Evolutionary conservation across 2,888 invertebrate species (phyloP), one percentile per base, ranked within the genome.

Genomic region (Aethes cnicana): DNA sequence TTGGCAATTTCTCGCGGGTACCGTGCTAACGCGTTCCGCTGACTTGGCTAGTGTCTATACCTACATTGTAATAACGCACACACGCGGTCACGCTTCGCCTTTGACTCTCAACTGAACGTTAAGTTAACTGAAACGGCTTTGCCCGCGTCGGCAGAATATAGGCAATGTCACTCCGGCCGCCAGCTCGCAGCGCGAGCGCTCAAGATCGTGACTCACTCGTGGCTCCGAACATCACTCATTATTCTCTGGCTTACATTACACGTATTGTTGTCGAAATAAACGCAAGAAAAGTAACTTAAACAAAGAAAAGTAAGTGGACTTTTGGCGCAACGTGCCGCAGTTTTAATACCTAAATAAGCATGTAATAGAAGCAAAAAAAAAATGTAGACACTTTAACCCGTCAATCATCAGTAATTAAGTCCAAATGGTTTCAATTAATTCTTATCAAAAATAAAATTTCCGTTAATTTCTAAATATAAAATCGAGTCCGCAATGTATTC

Each of bases 201-300:
- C 6, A 0, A 2, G 12, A 12, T 7, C 18, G 11, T 47, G 37
- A 37, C 47, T 36, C 43, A 50, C 36, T 11, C 14, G 21, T 12
- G 14, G 12, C 28, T 14, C 14, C 21, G 21, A 8, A 21, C 36
- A 20, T 14, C 18, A 23, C 28, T 17, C 39, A 21, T 23, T 23
- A 37, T 43, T 8, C 17, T 47, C n/a, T n/a, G n/a, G n/a, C n/a
- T 21, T 9, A 16, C 36, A 16, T 28, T 11, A 47, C 9, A 6
- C 11, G 21, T 28, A 50, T 50, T 36, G 49, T 50, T 50, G 28
- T 43, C 28, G 20, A 43, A n/a, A 49, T 28, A 35, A 35, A 12
- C 35, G 42, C 35, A 36, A 35, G 47, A 41, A 23, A 21, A 21
- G 17, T n/a, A n/a, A n/a, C n/a, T n/a, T n/a, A n/a, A n/a, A n/a